Percentiles rank a stretch among this genome's conserved stretches.
Evolutionary conservation across 2,797 vertebrate species (phyloP).

Genomic region (Orientallactaga sibirica): DNA sequence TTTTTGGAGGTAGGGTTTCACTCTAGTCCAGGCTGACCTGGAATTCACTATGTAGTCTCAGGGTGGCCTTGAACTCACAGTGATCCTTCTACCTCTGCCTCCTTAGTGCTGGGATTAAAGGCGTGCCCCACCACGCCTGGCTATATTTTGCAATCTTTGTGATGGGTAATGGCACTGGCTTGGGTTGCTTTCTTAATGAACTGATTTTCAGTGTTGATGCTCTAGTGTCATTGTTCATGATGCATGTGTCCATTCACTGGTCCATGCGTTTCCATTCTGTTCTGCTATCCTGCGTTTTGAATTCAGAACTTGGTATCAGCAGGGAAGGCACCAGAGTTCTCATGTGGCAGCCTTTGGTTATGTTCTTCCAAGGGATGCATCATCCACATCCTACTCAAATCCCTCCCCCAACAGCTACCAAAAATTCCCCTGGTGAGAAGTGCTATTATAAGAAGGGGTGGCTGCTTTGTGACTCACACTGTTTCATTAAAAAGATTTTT

Average conservation of each 20-base stretch:
- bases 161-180: too few relatives aligned
- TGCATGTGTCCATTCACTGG: not conserved
- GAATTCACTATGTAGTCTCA: too few relatives aligned
- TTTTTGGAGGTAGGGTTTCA: too few relatives aligned
- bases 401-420: constrained; percentile 80
- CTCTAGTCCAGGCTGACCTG: too few relatives aligned
- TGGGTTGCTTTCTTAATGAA: not conserved
- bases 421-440: constrained; percentile 83
- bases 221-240: constrained; percentile 20
- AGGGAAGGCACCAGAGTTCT: constrained; percentile 71
- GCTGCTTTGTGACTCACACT: constrained; percentile 82
- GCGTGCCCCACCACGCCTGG: too few relatives aligned
- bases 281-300: constrained; percentile 51
- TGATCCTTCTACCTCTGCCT: too few relatives aligned
- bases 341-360: constrained; percentile 75
- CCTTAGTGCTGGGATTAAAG: too few relatives aligned
- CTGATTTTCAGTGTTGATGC: constrained; percentile 29
- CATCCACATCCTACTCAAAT: constrained; percentile 81
- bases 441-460: constrained; percentile 82
- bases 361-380: constrained; percentile 67
- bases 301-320: constrained; percentile 64
- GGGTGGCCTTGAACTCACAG: too few relatives aligned
- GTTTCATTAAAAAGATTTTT: constrained; percentile 83
- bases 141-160: too few relatives aligned
- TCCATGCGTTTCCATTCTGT: constrained; percentile 39